Percentiles rank a stretch among this genome's conserved stretches.
These are phyloP conservation scores for Notechis scutatus DNA, from an alignment of 2,113 vertebrate genomes.

Conservation along the genomic window DNA sequence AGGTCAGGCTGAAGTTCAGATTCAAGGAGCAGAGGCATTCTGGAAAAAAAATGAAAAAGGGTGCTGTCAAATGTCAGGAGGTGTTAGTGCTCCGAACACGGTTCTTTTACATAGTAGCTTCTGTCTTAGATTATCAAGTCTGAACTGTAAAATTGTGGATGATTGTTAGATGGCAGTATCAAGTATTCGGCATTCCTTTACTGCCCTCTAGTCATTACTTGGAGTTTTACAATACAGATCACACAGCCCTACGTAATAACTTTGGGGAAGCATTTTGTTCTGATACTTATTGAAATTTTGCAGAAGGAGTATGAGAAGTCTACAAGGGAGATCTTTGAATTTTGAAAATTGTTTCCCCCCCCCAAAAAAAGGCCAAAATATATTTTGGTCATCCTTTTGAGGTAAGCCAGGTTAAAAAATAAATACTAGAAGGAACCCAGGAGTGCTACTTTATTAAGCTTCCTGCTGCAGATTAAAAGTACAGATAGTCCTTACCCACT, in stretches of 20 bases:
- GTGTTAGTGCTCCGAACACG: not conserved
- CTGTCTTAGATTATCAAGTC: not conserved
- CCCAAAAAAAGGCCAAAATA: not conserved
- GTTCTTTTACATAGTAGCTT: not conserved
- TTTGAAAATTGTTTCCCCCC: not conserved
- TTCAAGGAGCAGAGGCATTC: not conserved
- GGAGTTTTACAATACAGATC: not conserved
- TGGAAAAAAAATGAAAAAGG: not conserved
- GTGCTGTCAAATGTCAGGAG: not conserved
- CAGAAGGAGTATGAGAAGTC: not conserved
- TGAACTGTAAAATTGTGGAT: not conserved
- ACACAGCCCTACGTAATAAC: not conserved
- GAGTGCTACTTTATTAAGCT: not conserved
- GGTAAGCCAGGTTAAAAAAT: not conserved
- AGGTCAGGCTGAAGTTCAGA: not conserved
- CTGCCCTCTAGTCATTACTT: not conserved
- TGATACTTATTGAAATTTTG: not conserved
- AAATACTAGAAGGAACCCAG: not conserved
- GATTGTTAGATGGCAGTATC: not conserved
- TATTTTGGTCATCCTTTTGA: not conserved
- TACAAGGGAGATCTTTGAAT: not conserved
- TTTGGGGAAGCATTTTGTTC: not conserved
- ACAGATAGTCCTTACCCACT: not conserved
- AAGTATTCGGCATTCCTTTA: not conserved
- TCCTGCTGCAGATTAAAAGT: not conserved